A percentile compares a stretch with the other conserved stretches of the same genome.
phyloP scores from a whole-genome alignment of 2,888 invertebrate genomes.

The Drosophila ezoana region DNA sequence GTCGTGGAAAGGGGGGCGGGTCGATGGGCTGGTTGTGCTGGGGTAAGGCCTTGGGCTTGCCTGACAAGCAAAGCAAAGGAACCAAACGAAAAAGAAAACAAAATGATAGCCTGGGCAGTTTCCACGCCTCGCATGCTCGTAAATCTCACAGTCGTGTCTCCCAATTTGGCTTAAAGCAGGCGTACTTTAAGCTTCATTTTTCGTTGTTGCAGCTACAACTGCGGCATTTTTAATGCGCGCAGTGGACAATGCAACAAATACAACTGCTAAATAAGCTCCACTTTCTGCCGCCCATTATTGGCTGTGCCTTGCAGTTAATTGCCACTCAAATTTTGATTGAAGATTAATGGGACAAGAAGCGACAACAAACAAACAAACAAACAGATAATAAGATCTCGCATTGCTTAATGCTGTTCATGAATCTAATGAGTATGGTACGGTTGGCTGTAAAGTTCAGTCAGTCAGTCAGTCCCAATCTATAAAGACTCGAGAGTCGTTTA shows the following conservation, averaged over 20 bases:
- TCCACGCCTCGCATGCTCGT: slow-evolving; percentile 39
- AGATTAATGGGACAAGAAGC: slow-evolving; percentile 61
- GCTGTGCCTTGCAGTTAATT: slow-evolving; percentile 34
- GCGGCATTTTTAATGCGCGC: slow-evolving; percentile 15
- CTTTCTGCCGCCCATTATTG: not conserved
- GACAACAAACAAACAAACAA: slow-evolving; percentile 10
- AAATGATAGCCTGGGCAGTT: slow-evolving; percentile 21
- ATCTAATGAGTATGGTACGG: slow-evolving; percentile 2
- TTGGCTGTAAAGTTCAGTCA: slow-evolving; percentile 42
- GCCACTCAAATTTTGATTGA: slow-evolving; percentile 75
- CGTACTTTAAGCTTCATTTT: slow-evolving; percentile 41
- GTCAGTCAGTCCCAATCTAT: slow-evolving; percentile 12
- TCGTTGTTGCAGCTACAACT: slow-evolving; percentile 16
- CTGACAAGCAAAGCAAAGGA: slow-evolving; percentile 4
- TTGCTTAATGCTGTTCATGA: slow-evolving; percentile 44
- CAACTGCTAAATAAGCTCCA: not conserved
- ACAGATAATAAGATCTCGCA: slow-evolving; percentile 46
- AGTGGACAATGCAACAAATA: slow-evolving; percentile 34
- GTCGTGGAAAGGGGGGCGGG: not conserved
- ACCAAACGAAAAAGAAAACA: not conserved
- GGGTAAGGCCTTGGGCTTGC: slow-evolving; percentile 21
- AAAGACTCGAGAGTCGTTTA: slow-evolving; percentile 15
- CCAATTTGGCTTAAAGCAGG: slow-evolving; percentile 35
- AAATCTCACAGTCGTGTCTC: slow-evolving; percentile 40
- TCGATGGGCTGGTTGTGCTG: not conserved